Evolutionary conservation across 2,797 vertebrate genomes (phyloP).

Genomic region (Ammospiza maritima): DNA sequence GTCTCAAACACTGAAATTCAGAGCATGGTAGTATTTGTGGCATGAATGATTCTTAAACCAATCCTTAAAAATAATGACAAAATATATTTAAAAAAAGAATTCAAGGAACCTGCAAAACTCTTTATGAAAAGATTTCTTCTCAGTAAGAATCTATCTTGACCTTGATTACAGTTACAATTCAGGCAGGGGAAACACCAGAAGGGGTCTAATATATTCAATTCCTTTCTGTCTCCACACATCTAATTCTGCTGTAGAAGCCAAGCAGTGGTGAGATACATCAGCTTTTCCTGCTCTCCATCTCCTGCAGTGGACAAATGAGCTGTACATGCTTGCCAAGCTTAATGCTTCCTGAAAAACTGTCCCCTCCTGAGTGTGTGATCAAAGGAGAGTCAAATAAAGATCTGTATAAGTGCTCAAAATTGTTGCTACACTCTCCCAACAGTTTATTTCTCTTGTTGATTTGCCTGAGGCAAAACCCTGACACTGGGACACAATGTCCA

Average conservation of each 20-base stretch:
- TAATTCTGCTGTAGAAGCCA: not conserved
- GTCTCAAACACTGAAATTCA: not conserved
- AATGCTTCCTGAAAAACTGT: not conserved
- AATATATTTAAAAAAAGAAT: not conserved
- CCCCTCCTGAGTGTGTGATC: not conserved
- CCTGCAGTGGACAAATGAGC: not conserved
- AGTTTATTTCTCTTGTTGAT: not conserved
- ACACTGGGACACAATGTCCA: fast-evolving
- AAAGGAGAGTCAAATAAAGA: not conserved
- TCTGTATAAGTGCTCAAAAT: not conserved
- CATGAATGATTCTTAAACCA: not conserved
- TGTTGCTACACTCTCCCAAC: not conserved
- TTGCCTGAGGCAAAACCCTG: not conserved
- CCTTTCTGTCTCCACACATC: not conserved
- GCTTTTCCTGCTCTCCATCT: not conserved
- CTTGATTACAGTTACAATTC: not conserved
- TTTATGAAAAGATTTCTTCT: not conserved
- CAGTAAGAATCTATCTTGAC: not conserved
- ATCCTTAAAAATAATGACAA: not conserved
- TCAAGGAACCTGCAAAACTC: not conserved
- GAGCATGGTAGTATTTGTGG: not conserved
- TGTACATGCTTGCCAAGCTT: not conserved
- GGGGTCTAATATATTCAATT: not conserved
- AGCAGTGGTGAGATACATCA: not conserved
- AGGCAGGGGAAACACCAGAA: not conserved